Conservation (phyloP, 1,140 invertebrate genomes). For the Cyrtorhinus lividipennis region DNA sequence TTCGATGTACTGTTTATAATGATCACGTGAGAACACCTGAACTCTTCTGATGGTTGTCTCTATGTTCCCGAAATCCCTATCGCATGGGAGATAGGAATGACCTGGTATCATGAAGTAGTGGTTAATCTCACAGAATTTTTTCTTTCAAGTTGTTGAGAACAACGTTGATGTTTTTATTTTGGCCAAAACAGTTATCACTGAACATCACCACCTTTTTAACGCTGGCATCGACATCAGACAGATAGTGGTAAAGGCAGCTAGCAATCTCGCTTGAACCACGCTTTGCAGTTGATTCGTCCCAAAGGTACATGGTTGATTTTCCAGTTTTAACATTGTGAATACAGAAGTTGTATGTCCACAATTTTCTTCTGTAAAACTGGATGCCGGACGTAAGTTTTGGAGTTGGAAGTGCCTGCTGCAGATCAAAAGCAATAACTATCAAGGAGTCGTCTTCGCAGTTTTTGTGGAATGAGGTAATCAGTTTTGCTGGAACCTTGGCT, state of each 20-base stretch:
- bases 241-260: neutral
- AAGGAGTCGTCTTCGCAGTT: too few relatives aligned
- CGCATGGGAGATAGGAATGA: too few relatives aligned
- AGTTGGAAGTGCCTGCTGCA: conserved; percentile 19
- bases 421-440: too few relatives aligned
- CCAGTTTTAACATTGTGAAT: conserved; percentile 17
- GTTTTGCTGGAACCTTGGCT: too few relatives aligned
- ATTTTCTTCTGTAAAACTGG: conserved; percentile 21
- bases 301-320: neutral
- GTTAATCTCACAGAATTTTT: neutral
- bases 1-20: neutral
- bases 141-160: neutral
- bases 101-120: neutral
- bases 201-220: neutral
- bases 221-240: neutral
- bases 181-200: neutral
- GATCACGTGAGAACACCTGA: neutral
- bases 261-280: neutral
- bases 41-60: neutral
- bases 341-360: conserved; percentile 23
- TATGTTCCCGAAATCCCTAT: neutral
- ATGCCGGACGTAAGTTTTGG: conserved; percentile 18
- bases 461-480: too few relatives aligned
- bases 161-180: neutral
- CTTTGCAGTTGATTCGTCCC: neutral